These are phyloP conservation scores for Lordiphosa fenestrarum DNA, from an alignment of 2,888 invertebrate species.

Conservation along the genomic window DNA sequence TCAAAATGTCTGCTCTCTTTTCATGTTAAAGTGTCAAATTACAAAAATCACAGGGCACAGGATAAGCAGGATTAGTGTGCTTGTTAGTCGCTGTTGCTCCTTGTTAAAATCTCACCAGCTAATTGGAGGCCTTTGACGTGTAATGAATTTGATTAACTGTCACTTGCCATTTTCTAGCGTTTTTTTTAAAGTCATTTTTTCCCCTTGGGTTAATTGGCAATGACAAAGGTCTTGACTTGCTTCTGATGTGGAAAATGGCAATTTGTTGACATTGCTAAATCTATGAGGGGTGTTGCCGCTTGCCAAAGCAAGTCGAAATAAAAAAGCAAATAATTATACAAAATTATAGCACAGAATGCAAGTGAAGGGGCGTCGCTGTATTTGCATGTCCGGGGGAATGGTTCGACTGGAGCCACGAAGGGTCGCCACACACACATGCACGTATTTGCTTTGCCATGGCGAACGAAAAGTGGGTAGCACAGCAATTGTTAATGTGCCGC, in stretches of 20 bases:
- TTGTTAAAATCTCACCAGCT: slow-evolving; percentile 7
- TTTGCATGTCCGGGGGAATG: slow-evolving; percentile 9
- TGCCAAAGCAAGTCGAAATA: background rate
- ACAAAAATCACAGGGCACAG: slow-evolving; percentile 59
- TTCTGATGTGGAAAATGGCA: slow-evolving; percentile 16
- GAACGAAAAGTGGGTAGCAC: slow-evolving; percentile 1
- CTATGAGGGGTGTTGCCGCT: background rate
- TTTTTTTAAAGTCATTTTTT: slow-evolving; percentile 7
- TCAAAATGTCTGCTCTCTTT: slow-evolving; percentile 40
- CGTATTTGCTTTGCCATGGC: slow-evolving; percentile 42
- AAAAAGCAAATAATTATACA: slow-evolving; percentile 22
- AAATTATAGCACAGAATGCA: slow-evolving; percentile 33
- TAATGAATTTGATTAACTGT: slow-evolving; percentile 63
- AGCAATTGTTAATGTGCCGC: slow-evolving; percentile 51
- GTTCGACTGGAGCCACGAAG: slow-evolving; percentile 14
- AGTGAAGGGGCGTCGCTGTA: slow-evolving; percentile 31
- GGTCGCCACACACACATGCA: slow-evolving; percentile 21
- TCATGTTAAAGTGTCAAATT: slow-evolving; percentile 66
- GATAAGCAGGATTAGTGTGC: slow-evolving; percentile 64
- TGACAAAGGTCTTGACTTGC: slow-evolving; percentile 66
- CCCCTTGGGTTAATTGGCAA: slow-evolving; percentile 56
- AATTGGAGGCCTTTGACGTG: slow-evolving; percentile 47
- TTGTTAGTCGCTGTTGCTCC: slow-evolving; percentile 47
- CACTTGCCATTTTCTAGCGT: slow-evolving; percentile 28
- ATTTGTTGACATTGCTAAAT: slow-evolving; percentile 47